Evolutionary conservation across 2,797 vertebrate genomes (phyloP), one percentile per base, ranked within the genome.

Genomic region (Lepus townsendii): DNA sequence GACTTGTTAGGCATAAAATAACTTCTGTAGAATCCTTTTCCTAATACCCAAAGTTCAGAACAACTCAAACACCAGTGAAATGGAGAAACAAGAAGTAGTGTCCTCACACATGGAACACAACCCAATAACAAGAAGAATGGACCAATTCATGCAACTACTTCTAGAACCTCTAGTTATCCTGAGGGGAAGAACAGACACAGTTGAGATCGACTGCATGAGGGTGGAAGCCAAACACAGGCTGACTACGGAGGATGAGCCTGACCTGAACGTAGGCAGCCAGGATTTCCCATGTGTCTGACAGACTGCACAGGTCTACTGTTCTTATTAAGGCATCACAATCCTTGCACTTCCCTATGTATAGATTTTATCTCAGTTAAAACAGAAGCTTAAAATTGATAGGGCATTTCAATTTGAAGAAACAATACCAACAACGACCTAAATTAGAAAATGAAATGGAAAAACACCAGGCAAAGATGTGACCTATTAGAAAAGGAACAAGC

Each of bases 141-240:
- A 32, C 4, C 1, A 0, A 14, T 3, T 24, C 73, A 5, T 1
- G 0, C 13, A 57, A 20, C 54, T 57, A 20, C 54, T 17, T 16
- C 14, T 16, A 17, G 16, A 20, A 57, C 9, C 54, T 57, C 54
- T 20, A 20, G 54, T 57, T 20, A 5, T 16, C 16, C 14, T 17
- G 14, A 57, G 26, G 22, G 1, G 22, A 32, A 52, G 22, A 24
- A 57, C 42, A 2, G 10, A 24, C 10, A 7, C 5, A 12, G 35
- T 7, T 26, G 54, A 2, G 2, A 19, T 13, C 14, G 2, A 13
- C 0, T 32, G 0, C 57, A 12, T 10, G 0, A 3, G 7, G 7
- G 0, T 1, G 3, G 42, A 63, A 69, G 11, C 13, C 79, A 3
- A 35, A 26, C 13, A 20, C 9, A 4, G 20, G 20, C 2, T 52